phyloP scores from a whole-genome alignment of 2,113 vertebrate genomes.

The Rynchops niger region DNA sequence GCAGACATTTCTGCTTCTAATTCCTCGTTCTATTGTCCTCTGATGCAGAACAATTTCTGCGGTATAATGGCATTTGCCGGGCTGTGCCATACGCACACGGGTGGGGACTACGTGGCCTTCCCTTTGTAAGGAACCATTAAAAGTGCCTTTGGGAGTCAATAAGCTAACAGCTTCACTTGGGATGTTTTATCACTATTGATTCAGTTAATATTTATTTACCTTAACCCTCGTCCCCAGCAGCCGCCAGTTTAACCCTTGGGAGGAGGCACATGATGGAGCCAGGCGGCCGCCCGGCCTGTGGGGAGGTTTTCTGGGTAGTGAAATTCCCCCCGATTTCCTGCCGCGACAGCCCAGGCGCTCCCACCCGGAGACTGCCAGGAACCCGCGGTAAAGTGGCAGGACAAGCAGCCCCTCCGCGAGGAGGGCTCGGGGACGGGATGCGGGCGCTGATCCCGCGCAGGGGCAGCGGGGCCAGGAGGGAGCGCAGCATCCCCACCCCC shows the following conservation, averaged over 20 bases:
- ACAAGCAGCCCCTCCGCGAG: not conserved
- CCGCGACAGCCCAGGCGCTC: not conserved
- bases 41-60: not conserved
- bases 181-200: not conserved
- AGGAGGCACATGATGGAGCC: accelerated
- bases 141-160: not conserved
- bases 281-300: not conserved
- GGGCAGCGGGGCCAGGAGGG: not conserved
- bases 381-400: accelerated
- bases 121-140: not conserved
- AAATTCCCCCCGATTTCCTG: not conserved
- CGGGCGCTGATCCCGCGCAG: not conserved
- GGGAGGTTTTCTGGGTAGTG: not conserved
- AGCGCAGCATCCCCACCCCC: accelerated
- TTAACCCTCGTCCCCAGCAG: not conserved
- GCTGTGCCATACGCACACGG: accelerated
- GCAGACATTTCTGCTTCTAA: not conserved
- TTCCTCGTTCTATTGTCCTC: not conserved
- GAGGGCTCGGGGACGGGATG: too few relatives aligned
- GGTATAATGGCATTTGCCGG: accelerated
- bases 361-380: accelerated
- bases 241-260: not conserved
- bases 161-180: not conserved
- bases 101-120: not conserved
- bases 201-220: not conserved